Evolutionary conservation across 2,113 vertebrate genomes (phyloP).

Genomic region (Clarias magur): DNA sequence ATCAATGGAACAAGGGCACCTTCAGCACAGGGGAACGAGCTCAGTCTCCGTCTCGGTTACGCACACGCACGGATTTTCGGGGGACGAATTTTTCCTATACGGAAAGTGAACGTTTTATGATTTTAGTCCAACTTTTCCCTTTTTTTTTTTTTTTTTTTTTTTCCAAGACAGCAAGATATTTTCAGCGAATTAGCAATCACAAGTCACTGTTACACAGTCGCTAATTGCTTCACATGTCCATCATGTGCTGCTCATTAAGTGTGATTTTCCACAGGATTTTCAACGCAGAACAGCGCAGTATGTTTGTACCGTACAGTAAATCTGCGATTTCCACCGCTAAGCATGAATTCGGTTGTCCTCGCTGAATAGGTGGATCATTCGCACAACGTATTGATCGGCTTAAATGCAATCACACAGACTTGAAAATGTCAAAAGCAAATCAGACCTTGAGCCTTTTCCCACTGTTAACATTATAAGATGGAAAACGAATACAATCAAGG

Average conservation of each 20-base stretch:
- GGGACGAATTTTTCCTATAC: neutral
- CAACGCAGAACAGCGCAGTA: neutral
- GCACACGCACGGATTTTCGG: neutral
- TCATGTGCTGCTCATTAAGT: neutral
- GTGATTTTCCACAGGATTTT: neutral
- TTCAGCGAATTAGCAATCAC: constrained; percentile 4
- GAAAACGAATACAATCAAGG: neutral
- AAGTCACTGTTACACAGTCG: neutral
- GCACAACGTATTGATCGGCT: neutral
- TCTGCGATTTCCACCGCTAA: neutral
- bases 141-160: neutral
- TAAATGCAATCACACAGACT: neutral
- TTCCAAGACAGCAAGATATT: neutral
- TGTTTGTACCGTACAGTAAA: neutral
- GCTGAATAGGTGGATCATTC: neutral
- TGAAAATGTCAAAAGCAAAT: neutral
- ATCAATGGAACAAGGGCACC: constrained; percentile 6
- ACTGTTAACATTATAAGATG: neutral
- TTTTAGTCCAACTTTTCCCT: constrained; percentile 6
- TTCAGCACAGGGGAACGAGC: neutral
- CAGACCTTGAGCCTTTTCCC: neutral
- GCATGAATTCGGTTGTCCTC: neutral
- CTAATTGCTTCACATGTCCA: constrained; percentile 1
- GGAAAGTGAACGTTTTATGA: neutral
- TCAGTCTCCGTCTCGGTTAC: neutral